Percentiles rank a stretch among this genome's conserved stretches.
Conservation (phyloP, 2,888 invertebrate species). For the Torymus texanus region DNA sequence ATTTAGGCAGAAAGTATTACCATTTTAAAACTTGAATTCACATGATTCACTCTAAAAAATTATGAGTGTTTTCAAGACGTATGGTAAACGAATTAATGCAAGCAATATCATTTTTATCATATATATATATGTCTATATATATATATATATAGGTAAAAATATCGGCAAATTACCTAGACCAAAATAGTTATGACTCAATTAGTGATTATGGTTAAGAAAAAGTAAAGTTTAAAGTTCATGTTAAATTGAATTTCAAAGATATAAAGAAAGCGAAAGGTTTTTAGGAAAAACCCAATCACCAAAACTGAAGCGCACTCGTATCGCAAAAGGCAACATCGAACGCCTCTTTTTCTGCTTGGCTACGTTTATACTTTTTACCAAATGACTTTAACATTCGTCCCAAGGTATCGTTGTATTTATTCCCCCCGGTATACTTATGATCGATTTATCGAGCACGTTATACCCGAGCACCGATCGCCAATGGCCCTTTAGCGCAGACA, state of each 20-base stretch:
- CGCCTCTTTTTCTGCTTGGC: constrained; percentile 43
- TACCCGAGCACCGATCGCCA: constrained; percentile 42
- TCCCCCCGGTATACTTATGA: constrained; percentile 23
- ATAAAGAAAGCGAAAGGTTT: constrained; percentile 15
- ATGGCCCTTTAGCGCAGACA: constrained; percentile 63
- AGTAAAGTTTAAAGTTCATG: constrained; percentile 17
- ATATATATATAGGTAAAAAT: background rate
- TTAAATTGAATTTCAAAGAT: constrained; percentile 21
- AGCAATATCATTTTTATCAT: constrained; percentile 38
- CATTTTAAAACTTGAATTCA: constrained; percentile 10
- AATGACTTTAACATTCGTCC: constrained; percentile 44
- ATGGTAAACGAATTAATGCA: constrained; percentile 37
- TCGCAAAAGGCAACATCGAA: constrained; percentile 45
- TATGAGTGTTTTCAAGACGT: constrained; percentile 20
- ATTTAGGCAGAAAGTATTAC: background rate
- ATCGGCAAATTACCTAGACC: constrained; percentile 4
- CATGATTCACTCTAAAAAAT: constrained; percentile 2
- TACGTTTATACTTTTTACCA: constrained; percentile 51
- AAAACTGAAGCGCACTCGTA: constrained; percentile 51
- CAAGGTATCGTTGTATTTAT: constrained; percentile 41
- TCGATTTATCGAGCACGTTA: constrained; percentile 31
- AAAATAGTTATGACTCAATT: constrained; percentile 40
- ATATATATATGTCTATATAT: background rate
- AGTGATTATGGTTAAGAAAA: constrained; percentile 28
- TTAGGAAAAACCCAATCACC: constrained; percentile 19